Evolutionary conservation across 2,888 invertebrate species (phyloP), one percentile per base, ranked within the genome.

Genomic region (Hypomecis atomaria): DNA sequence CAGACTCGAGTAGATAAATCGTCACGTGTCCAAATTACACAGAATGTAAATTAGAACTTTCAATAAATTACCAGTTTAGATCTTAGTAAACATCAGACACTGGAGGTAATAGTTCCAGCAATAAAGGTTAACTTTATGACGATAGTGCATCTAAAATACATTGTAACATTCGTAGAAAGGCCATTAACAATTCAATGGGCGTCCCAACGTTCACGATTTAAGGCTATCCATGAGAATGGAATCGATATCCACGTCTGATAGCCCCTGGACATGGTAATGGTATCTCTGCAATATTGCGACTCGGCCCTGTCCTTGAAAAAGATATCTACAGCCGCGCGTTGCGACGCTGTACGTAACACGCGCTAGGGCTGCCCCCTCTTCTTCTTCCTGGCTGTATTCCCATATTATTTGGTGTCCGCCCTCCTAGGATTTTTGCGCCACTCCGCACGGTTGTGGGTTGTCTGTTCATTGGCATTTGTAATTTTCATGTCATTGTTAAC

Each of bases 201-300:
- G 57, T 53, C 44, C 23, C 49, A n/a, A 47, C 42, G 45, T 56
- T 57, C 42, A 62, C 53, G 47, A 48, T 57, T 53, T 54, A 40
- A 52, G 49, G 50, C 42, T 53, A 45, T 37, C 62, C 62, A 57
- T 52, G 56, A 57, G 56, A 40, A 50, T 45, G 23, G 57, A 62
- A 52, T 62, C 56, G 57, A 63, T 63, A 63, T 57, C 47, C 11
- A 33, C 8, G 50, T 49, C 52, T 52, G 62, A 62, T 53, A 62
- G 57, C 53, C 34, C 45, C 37, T 44, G 37, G 23, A 23, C 3
- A 23, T 3, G 23, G 23, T 23, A 23, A 23, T 23, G 23, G 23
- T 23, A 23, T 23, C 23, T 3, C 1, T 40, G 40, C 40, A 40
- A 7, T 7, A 23, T 23, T 23, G 23, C 23, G 23, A 23, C 23